These are phyloP conservation scores for Acanthopleura granulata DNA, from an alignment of 2,888 invertebrate species.

Conservation along the genomic window DNA sequence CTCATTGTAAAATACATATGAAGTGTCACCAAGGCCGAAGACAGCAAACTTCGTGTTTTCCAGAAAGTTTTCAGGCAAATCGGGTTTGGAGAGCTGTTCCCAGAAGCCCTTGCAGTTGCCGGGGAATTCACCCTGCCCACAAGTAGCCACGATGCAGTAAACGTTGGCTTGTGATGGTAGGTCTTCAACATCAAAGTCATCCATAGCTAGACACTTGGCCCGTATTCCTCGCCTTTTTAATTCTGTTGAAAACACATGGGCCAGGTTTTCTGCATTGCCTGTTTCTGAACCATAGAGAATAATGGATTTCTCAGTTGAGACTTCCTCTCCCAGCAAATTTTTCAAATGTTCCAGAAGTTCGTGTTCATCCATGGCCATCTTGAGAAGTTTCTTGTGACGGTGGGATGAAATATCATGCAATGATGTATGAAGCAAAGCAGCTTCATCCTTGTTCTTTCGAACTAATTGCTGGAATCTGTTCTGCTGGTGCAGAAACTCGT, in stretches of 20 bases:
- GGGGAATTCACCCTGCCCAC: constrained; percentile 39
- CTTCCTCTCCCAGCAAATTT: constrained; percentile 33
- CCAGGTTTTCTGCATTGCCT: constrained; percentile 31
- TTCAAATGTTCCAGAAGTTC: constrained; percentile 40
- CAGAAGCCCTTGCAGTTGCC: constrained; percentile 35
- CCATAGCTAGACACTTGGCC: constrained; percentile 34
- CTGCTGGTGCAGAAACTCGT: constrained; percentile 32
- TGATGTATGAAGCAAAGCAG: constrained; percentile 30
- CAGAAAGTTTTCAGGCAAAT: constrained; percentile 33
- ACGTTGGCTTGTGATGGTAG: constrained; percentile 32
- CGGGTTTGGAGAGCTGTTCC: constrained; percentile 27
- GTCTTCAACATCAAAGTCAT: constrained; percentile 36
- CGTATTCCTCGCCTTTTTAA: constrained; percentile 33
- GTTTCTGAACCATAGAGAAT: constrained; percentile 42
- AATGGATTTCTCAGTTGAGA: constrained; percentile 31
- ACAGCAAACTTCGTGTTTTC: constrained; percentile 33
- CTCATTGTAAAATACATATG: constrained; percentile 38
- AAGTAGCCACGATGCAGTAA: constrained; percentile 35
- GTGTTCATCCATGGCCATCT: constrained; percentile 38
- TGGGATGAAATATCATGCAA: constrained; percentile 24
- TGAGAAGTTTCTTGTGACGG: constrained; percentile 27
- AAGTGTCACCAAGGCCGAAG: constrained; percentile 35
- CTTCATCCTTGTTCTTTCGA: constrained; percentile 26
- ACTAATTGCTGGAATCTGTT: constrained; percentile 37
- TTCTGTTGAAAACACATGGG: constrained; percentile 33